phyloP scores from a whole-genome alignment of 2,113 vertebrate species.

The Loxodonta africana region DNA sequence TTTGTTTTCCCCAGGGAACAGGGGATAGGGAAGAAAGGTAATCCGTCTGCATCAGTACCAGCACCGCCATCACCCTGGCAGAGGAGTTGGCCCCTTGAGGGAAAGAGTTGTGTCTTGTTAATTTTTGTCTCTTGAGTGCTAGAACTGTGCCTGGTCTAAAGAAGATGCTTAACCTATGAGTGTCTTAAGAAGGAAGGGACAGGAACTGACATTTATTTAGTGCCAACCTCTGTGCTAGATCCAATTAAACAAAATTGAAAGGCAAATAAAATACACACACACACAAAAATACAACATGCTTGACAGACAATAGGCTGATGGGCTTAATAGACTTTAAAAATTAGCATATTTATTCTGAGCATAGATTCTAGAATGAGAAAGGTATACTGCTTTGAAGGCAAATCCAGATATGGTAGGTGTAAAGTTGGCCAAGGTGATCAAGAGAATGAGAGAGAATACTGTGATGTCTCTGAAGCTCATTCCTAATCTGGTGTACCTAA shows the following conservation, averaged over 20 bases:
- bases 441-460: not conserved
- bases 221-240: not conserved
- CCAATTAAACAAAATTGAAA: slow-evolving; percentile 27
- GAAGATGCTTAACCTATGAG: not conserved
- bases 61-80: not conserved
- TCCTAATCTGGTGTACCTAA: not conserved
- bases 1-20: not conserved
- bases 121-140: not conserved
- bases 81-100: not conserved
- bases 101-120: not conserved
- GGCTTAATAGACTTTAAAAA: not conserved
- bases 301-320: not conserved
- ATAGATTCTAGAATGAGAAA: not conserved
- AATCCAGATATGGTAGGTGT: not conserved
- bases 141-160: not conserved
- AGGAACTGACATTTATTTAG: not conserved
- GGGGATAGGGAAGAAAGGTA: not conserved
- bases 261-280: not conserved
- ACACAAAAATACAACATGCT: not conserved
- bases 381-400: not conserved
- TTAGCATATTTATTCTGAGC: not conserved
- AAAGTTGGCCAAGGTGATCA: not conserved
- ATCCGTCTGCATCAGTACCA: not conserved
- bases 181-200: not conserved
- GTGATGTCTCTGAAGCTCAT: not conserved